A percentile compares a stretch with the other conserved stretches of the same genome.
Conservation (phyloP, 1,140 invertebrate species). For the Diorhabda sublineata region DNA sequence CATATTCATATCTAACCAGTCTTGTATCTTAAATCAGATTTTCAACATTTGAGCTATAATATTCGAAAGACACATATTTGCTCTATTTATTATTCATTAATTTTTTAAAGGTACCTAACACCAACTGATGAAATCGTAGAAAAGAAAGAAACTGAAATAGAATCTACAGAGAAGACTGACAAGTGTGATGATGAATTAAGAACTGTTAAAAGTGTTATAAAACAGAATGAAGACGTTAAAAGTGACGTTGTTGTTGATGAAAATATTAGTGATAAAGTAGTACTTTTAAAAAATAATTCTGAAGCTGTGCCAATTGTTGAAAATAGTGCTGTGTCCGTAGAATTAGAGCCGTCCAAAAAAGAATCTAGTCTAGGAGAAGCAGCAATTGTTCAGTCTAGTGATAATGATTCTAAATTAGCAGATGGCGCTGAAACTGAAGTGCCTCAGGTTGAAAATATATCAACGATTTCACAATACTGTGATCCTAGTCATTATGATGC, state of each 20-base stretch:
- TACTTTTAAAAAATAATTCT: conserved; percentile 27
- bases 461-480: conserved; percentile 69
- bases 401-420: conserved; percentile 42
- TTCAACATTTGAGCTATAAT: background rate
- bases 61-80: background rate
- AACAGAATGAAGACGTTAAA: conserved; percentile 22
- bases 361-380: conserved; percentile 53
- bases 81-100: background rate
- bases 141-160: conserved; percentile 35
- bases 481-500: conserved; percentile 54
- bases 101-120: conserved; percentile 36
- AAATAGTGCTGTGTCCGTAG: conserved; percentile 48
- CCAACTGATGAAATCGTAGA: conserved; percentile 43
- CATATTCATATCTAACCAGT: background rate
- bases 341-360: conserved; percentile 58
- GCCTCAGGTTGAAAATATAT: conserved; percentile 60
- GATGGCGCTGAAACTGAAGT: conserved; percentile 50
- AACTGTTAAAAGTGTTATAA: conserved; percentile 17
- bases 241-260: conserved; percentile 29
- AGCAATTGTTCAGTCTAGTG: conserved; percentile 32
- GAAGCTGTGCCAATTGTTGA: conserved; percentile 47
- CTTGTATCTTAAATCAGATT: too few relatives aligned
- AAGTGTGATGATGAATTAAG: conserved; percentile 24
- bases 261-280: conserved; percentile 35
- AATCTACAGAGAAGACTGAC: conserved; percentile 11